Conservation (phyloP, 2,888 invertebrate genomes). For the Heliconius cydno region DNA sequence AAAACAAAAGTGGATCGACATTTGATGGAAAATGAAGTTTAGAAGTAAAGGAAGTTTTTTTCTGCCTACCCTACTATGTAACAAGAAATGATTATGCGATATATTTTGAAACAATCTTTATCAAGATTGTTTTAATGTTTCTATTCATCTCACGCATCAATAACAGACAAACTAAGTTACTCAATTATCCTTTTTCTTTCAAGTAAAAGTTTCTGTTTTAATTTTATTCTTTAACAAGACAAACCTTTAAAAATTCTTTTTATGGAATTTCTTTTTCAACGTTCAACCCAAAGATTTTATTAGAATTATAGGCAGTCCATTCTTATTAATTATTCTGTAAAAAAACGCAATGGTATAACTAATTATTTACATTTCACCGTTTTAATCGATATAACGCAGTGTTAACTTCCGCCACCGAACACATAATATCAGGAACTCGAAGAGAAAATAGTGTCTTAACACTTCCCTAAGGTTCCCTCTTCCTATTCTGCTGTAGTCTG, state of each 20-base stretch:
- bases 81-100: too few relatives aligned
- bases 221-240: slow-evolving; percentile 5
- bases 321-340: neutral
- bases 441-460: neutral
- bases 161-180: neutral
- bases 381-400: too few relatives aligned
- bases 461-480: neutral
- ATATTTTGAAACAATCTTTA: too few relatives aligned
- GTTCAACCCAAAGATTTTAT: neutral
- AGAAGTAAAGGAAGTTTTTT: too few relatives aligned
- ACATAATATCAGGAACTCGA: too few relatives aligned
- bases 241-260: neutral
- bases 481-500: neutral
- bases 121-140: neutral
- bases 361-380: neutral
- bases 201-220: neutral
- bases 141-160: neutral
- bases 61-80: too few relatives aligned
- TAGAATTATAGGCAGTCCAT: neutral
- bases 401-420: too few relatives aligned
- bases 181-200: neutral
- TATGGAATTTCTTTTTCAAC: neutral
- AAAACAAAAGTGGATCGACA: too few relatives aligned
- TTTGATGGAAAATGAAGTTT: too few relatives aligned
- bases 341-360: neutral